Base-by-base conservation (phyloP, 2,888 invertebrate genomes). In the Drosophila pegasa region DNA sequence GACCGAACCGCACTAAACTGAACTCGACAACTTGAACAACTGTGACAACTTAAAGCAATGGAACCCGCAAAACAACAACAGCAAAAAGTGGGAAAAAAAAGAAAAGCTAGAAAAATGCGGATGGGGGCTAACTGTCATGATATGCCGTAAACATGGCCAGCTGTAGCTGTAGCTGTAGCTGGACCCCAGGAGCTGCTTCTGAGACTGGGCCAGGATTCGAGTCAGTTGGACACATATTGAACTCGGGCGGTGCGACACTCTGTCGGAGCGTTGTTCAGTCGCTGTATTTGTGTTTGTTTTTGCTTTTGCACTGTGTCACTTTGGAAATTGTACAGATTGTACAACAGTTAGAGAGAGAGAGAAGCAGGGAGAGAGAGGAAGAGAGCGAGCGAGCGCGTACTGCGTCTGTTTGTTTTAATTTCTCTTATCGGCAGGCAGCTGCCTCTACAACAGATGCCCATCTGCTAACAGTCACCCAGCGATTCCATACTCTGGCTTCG, bases 11-110 rank as follows among this genome's bases (percentile, higher is more conserved):
- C 65, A 72, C 73, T 35, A 60, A 80, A 88, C 88, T 73, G 69
- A 75, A 87, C 86, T 72, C 68, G 81, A 80, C 87, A 84, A 88
- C 87, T 84, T 81, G 82, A 81, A 81, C 79, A 79, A 81, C 82
- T 79, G 88, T 88, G 83, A 83, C 88, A 83, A 83, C 85, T 87
- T 88, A 75, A 88, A 83, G 83, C 88, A 88, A 66, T 71, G 58
- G 29, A 61, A 68, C 33, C 35, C 14, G 12, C 40, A 48, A 57
- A 35, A 60, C 22, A 60, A 16, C 33, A 35, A 50, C 25, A 38
- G 35, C 50, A 59, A 60, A 55, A 66, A 64, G 45, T 33, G 50
- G 18, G 27, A 33, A 45, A 38, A 48, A 29, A 35, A 40, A 47
- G 22, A 35, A 43, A 38, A 10, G 29, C 48, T 40, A 56, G 57